Conservation (phyloP, 2,113 vertebrate genomes). For the Galbula dea region DNA sequence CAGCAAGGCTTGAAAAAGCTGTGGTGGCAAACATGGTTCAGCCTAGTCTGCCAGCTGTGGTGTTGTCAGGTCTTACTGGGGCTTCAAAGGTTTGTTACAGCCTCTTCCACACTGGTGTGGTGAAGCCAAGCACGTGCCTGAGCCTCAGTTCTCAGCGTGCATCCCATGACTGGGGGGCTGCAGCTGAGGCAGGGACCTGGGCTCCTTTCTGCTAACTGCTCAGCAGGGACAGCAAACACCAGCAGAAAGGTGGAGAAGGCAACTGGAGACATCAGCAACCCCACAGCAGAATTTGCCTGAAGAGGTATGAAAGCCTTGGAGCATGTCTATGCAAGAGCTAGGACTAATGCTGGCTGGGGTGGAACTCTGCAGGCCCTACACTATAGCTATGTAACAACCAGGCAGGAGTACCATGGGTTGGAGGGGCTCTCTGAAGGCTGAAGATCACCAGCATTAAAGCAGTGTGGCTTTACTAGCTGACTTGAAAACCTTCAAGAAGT, state of each 20-base stretch:
- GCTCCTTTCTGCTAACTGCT: background rate
- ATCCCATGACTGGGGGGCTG: background rate
- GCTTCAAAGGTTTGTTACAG: background rate
- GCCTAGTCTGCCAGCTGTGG: background rate
- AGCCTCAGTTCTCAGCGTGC: background rate
- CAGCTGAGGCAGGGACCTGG: background rate
- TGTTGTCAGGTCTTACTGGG: background rate
- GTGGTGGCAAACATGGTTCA: background rate
- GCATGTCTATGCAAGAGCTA: background rate
- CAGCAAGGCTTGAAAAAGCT: background rate
- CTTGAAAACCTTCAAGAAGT: background rate
- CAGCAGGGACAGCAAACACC: background rate
- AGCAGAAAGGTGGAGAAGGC: background rate
- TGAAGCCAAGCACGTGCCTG: fast-evolving
- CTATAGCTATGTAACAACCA: background rate
- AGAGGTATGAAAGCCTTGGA: background rate
- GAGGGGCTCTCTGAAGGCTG: background rate
- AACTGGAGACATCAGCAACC: background rate
- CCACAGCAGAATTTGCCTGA: background rate
- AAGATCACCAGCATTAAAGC: background rate
- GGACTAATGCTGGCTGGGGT: background rate
- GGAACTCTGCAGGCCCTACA: background rate
- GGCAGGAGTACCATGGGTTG: background rate
- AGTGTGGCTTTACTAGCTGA: background rate
- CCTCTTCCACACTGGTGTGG: background rate